These are phyloP conservation scores for Drosophila macrothrix DNA, from an alignment of 2,888 invertebrate species.

Conservation along the genomic window DNA sequence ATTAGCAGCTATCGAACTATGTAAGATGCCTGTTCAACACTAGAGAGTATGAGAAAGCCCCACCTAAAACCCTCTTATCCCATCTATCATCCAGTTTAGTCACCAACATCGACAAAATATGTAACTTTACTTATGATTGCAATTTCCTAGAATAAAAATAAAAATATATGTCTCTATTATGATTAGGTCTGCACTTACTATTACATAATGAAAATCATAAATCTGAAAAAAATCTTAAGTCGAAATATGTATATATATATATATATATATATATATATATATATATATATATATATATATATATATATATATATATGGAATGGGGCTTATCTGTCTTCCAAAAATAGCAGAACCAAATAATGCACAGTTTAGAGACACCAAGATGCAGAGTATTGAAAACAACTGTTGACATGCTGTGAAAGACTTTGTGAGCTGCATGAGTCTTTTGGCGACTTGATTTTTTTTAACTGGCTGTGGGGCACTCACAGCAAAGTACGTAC, in stretches of 20 bases:
- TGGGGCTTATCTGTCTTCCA: not conserved
- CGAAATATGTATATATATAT: not conserved
- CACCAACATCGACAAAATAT: not conserved
- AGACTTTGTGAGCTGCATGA: constrained; percentile 9
- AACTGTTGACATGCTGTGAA: constrained; percentile 23
- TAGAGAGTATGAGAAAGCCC: too few relatives aligned
- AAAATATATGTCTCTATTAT: not conserved
- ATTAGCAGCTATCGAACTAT: too few relatives aligned
- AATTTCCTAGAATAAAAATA: not conserved
- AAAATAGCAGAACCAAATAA: not conserved
- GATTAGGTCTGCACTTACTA: not conserved
- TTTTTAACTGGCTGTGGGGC: constrained; percentile 8
- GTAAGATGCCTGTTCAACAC: too few relatives aligned
- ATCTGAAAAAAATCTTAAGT: not conserved
- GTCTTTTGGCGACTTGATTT: constrained; percentile 30
- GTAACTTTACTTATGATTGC: not conserved
- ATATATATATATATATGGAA: not conserved
- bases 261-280: too few relatives aligned
- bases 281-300: not conserved
- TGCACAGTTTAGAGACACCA: not conserved
- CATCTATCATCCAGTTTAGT: too few relatives aligned
- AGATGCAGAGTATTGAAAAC: constrained; percentile 22
- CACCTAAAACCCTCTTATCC: not conserved
- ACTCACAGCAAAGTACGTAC: not conserved
- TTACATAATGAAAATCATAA: not conserved